Conservation (phyloP, 2,113 vertebrate genomes). For the Tiliqua scincoides region DNA sequence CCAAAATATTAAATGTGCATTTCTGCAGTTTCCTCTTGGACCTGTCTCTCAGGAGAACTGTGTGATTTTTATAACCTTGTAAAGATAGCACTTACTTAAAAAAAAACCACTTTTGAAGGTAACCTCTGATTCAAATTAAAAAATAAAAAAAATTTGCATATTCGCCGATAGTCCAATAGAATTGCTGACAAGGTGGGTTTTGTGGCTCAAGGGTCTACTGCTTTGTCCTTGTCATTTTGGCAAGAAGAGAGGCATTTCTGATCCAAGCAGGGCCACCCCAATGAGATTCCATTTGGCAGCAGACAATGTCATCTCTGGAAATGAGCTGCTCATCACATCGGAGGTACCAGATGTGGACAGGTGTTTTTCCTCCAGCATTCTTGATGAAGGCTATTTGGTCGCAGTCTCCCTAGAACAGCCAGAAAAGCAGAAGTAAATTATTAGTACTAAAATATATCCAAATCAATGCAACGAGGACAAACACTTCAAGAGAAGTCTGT, state of each 20-base stretch:
- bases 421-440: background rate
- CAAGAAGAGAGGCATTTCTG: background rate
- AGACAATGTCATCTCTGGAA: background rate
- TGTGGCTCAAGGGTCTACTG: background rate
- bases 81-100: background rate
- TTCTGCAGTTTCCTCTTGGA: background rate
- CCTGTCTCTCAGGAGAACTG: conserved; percentile 4
- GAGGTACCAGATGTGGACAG: background rate
- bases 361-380: background rate
- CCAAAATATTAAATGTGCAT: background rate
- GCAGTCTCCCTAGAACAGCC: background rate
- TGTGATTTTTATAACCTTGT: conserved; percentile 1
- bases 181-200: background rate
- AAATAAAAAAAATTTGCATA: conserved; percentile 39
- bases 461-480: background rate
- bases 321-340: background rate
- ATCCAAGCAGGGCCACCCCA: background rate
- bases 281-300: background rate
- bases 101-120: conserved; percentile 3
- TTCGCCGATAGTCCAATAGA: conserved; percentile 39
- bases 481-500: background rate
- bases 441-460: background rate
- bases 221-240: background rate
- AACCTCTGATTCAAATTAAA: conserved; percentile 26
- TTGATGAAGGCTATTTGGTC: background rate